Conservation (phyloP, 2,113 vertebrate species). For the Pseudois nayaur region DNA sequence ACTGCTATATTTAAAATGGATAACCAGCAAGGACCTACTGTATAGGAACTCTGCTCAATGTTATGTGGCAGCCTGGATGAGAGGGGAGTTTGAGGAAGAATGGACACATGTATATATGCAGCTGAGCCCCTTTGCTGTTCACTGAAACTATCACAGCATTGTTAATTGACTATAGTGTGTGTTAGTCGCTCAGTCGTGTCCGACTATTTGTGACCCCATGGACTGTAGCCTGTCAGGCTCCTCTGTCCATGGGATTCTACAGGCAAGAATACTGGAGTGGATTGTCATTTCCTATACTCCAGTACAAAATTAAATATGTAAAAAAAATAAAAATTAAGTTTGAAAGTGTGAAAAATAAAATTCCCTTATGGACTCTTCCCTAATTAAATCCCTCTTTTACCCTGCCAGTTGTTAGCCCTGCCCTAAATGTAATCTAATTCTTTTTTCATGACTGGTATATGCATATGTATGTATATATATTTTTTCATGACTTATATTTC, state of each 20-base stretch:
- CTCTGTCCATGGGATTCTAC: neutral
- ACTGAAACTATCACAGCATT: neutral
- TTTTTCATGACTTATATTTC: neutral
- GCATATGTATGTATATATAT: neutral
- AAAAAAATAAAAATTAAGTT: neutral
- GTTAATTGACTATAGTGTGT: neutral
- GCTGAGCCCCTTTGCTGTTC: neutral
- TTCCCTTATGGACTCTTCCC: neutral
- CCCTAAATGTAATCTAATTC: neutral
- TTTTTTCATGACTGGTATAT: neutral
- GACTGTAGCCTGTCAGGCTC: neutral
- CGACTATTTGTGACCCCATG: neutral
- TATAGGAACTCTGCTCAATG: neutral
- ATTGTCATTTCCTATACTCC: neutral
- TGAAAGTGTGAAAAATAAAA: neutral
- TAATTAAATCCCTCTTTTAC: neutral
- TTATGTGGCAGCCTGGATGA: neutral
- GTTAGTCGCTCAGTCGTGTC: rapidly evolving
- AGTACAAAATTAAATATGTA: neutral
- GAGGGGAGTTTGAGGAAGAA: neutral
- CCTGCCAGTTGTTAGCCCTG: neutral
- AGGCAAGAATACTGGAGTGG: neutral
- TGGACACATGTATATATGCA: neutral
- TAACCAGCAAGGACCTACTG: neutral
- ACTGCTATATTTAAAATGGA: neutral